Percentiles rank a stretch among this genome's conserved stretches.
These are phyloP conservation scores for Epinotia demarniana DNA, from an alignment of 2,888 invertebrate species.

Conservation along the genomic window DNA sequence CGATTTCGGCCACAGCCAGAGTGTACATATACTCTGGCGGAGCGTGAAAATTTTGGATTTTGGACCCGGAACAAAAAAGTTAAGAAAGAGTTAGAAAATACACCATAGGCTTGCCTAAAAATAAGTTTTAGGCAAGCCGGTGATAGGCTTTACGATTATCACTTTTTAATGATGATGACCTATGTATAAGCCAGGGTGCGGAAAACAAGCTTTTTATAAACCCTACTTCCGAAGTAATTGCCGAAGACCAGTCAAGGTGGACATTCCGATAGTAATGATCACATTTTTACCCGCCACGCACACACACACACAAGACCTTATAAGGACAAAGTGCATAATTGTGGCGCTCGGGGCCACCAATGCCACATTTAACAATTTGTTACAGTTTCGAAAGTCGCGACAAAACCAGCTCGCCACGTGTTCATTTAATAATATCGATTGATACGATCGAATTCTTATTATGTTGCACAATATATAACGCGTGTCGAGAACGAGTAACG, in stretches of 20 bases:
- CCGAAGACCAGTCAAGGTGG: slow-evolving; percentile 37
- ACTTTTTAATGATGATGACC: too few species aligned
- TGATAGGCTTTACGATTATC: too few species aligned
- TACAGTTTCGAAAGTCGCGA: slow-evolving; percentile 70
- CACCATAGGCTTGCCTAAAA: too few species aligned
- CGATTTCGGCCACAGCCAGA: too few species aligned
- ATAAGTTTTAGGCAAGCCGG: too few species aligned
- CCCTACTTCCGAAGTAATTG: slow-evolving; percentile 26
- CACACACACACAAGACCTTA: slow-evolving; percentile 40
- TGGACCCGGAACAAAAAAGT: too few species aligned
- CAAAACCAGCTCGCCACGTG: slow-evolving; percentile 51
- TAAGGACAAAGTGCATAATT: slow-evolving; percentile 58
- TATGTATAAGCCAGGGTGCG: background rate
- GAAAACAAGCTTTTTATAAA: background rate
- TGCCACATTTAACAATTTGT: slow-evolving; percentile 62
- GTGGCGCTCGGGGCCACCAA: slow-evolving; percentile 62
- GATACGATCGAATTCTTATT: slow-evolving; percentile 40
- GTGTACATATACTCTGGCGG: too few species aligned
- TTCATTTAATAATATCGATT: slow-evolving; percentile 44
- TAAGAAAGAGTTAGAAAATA: too few species aligned
- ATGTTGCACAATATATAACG: slow-evolving; percentile 45
- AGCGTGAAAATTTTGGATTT: too few species aligned
- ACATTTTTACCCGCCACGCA: slow-evolving; percentile 42
- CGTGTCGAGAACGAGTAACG: slow-evolving; percentile 45
- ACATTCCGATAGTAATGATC: slow-evolving; percentile 33